Base-by-base conservation (phyloP, 2,888 invertebrate species). In the Polydrusus cervinus region DNA sequence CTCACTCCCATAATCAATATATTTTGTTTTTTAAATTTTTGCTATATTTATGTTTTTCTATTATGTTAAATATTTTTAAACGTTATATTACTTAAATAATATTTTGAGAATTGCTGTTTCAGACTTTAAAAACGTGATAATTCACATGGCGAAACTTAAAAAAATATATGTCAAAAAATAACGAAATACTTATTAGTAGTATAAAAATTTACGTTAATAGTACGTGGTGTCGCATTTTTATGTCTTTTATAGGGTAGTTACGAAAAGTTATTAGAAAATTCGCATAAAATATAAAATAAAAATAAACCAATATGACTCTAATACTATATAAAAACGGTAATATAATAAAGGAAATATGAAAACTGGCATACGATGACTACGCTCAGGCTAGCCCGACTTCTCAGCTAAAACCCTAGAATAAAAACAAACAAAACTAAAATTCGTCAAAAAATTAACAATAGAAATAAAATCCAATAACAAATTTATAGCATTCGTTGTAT, bases 31-130 rank as follows among this genome's bases (percentile, higher is more conserved):
- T 68, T 47, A 78, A 80, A 80, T 80, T 81, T 82, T 76, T 77
- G 60, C 78, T 78, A 83, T 84, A 84, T 80, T 79, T 82, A 80
- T 82, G 81, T 82, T 83, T 85, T 84, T 84, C 82, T 71, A 82
- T 83, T 82, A 66, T 45, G 43, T 71, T 71, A 49, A 75, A 49
- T 81, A 83, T 81, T 79, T 80, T 84, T 82, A 82, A 82, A 83
- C 81, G 82, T 83, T 82, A 81, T 83, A 75, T 78, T 84, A 84
- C 85, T 87, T 86, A 86, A 86, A 86, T 85, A 85, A 87, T 87
- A 86, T 86, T 86, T 86, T 87, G 87, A 88, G 87, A 87, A 87
- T 87, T 87, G 87, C 87, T 87, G 87, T 85, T 86, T 87, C 87
- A 88, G 87, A 88, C 87, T 88, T 88, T 85, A 86, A 85, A 85